phyloP scores from a whole-genome alignment of 2,797 vertebrate species.

The Lepilemur ruficaudatus region DNA sequence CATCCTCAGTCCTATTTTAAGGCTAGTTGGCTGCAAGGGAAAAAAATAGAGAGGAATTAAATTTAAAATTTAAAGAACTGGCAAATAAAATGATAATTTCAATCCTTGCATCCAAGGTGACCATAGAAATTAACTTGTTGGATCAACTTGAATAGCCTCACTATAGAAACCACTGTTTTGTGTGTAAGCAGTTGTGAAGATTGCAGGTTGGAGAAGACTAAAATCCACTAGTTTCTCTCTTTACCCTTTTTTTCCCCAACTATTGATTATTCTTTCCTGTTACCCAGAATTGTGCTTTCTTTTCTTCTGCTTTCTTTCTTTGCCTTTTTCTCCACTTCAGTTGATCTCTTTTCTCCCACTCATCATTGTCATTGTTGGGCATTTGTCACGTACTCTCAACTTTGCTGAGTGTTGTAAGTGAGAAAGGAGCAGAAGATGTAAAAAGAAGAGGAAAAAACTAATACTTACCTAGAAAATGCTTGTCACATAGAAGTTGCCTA shows the following conservation, averaged over 20 bases:
- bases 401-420: background rate
- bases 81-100: conserved; percentile 59
- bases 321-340: background rate
- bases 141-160: conserved; percentile 38
- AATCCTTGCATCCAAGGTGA: conserved; percentile 56
- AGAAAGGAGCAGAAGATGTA: background rate
- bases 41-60: conserved; percentile 57
- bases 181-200: background rate
- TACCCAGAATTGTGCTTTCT: background rate
- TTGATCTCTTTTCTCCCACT: background rate
- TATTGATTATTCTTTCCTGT: background rate
- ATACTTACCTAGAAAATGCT: background rate
- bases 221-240: background rate
- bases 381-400: background rate
- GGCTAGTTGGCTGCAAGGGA: conserved; percentile 31
- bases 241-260: background rate
- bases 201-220: background rate
- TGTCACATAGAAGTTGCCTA: background rate
- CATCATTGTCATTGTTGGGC: background rate
- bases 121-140: conserved; percentile 53
- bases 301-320: background rate
- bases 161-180: background rate
- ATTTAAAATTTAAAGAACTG: conserved; percentile 67
- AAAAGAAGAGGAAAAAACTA: background rate
- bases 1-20: background rate